These are phyloP conservation scores for Dallia pectoralis DNA, from an alignment of 2,797 vertebrate genomes.

Conservation along the genomic window DNA sequence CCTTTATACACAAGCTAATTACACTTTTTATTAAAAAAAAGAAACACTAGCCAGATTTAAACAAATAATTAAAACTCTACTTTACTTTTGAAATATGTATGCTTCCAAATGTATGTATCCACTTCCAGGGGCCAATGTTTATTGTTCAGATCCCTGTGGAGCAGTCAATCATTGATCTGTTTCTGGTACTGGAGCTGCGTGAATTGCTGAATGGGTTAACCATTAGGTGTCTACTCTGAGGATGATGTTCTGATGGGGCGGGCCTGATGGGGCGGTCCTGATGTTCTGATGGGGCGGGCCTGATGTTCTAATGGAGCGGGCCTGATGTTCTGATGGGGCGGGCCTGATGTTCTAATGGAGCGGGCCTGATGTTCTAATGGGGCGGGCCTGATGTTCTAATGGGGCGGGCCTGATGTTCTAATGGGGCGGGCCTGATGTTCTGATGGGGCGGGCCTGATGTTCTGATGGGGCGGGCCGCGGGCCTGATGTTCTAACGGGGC, in stretches of 20 bases:
- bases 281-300: too few species aligned
- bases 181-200: conserved; percentile 50
- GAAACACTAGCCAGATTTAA: not conserved
- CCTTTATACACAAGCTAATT: conserved; percentile 5
- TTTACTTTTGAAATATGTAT: not conserved
- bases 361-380: too few species aligned
- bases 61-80: not conserved
- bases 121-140: conserved; percentile 41
- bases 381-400: too few species aligned
- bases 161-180: conserved; percentile 58
- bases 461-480: too few species aligned
- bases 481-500: too few species aligned
- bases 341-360: too few species aligned
- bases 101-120: not conserved
- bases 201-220: conserved; percentile 59
- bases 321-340: too few species aligned
- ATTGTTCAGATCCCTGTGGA: conserved; percentile 41
- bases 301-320: too few species aligned
- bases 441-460: too few species aligned
- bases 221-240: conserved; percentile 46
- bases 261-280: too few species aligned
- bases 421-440: too few species aligned
- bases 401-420: too few species aligned
- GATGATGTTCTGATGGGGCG: conserved; percentile 50
- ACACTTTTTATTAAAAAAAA: not conserved